A percentile compares a stretch with the other conserved stretches of the same genome.
These are phyloP conservation scores for Notiomystis cincta DNA, from an alignment of 2,113 vertebrate genomes.

Conservation along the genomic window DNA sequence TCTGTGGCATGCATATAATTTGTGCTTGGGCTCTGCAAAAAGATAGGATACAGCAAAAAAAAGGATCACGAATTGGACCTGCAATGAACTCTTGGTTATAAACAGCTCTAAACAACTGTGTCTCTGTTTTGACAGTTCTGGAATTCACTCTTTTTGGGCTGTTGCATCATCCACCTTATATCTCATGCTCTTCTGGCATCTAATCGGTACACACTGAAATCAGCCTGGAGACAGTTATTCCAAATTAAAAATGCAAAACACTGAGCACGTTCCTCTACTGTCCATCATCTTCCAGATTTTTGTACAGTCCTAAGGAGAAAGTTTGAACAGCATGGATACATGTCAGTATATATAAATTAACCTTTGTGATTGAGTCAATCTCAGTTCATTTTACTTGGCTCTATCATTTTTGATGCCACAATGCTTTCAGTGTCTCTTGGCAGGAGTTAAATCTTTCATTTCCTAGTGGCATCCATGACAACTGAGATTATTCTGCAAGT, in stretches of 20 bases:
- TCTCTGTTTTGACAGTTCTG: background rate
- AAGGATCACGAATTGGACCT: accelerated
- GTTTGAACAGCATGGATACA: background rate
- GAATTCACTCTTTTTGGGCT: background rate
- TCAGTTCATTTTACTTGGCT: background rate
- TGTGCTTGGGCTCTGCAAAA: background rate
- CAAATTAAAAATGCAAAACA: background rate
- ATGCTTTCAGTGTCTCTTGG: background rate
- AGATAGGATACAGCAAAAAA: background rate
- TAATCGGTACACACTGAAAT: background rate
- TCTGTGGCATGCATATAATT: background rate
- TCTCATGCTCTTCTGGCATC: background rate
- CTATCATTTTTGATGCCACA: background rate
- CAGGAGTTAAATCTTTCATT: background rate
- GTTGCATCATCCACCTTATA: background rate
- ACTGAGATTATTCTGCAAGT: background rate
- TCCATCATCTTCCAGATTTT: background rate
- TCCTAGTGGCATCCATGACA: background rate
- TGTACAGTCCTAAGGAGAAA: background rate
- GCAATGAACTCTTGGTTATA: background rate
- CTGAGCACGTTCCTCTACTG: background rate
- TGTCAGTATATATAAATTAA: background rate
- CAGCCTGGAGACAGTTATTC: background rate
- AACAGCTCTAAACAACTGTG: background rate
- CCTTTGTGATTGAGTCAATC: background rate